Base-by-base conservation (phyloP, 1,140 invertebrate species). In the Steinernema khuongi region DNA sequence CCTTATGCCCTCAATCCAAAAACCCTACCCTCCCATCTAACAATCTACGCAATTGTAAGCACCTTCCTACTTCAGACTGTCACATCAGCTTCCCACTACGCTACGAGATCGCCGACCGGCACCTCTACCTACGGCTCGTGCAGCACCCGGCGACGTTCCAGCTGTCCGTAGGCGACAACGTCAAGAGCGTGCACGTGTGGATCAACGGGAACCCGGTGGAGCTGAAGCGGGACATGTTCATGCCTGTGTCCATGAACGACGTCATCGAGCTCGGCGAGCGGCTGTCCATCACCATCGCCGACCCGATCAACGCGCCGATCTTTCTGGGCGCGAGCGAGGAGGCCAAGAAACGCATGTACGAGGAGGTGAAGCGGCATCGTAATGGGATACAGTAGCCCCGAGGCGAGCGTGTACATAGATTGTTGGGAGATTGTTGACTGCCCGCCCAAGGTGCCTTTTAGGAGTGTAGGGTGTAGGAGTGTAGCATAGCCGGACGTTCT, bases 21-120 rank as follows among this genome's bases (percentile, higher is more conserved):
- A n/a, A n/a, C n/a, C n/a, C n/a, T n/a, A n/a, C n/a, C n/a, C n/a
- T n/a, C n/a, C n/a, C n/a, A n/a, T n/a, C n/a, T n/a, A n/a, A n/a
- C n/a, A n/a, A n/a, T n/a, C n/a, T n/a, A n/a, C n/a, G n/a, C n/a
- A n/a, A n/a, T 41, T 41, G n/a, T 60, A 26, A 60, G 7, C 50
- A 2, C 14, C 19, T 11, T 22, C 26, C 50, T 60, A 60, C 26
- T 60, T 4, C 22, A 60, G 50, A 60, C 26, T 60, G 50, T 22
- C 50, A 60, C 50, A 60, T 60, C 50, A 60, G 50, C 50, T 60
- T 60, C 50, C 50, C 50, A 41, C 50, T 14, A 4, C 50, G 50
- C 26, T 4, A 7, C 11, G 50, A 60, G 26, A 60, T 60, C 22
- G 50, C 50, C 50, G 50, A 60, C 19, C 22, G 22, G 4, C 50